A percentile compares a stretch with the other conserved stretches of the same genome.
These are phyloP conservation scores for Ophioninae sp. DNA, from an alignment of 2,888 invertebrate species.

Conservation along the genomic window DNA sequence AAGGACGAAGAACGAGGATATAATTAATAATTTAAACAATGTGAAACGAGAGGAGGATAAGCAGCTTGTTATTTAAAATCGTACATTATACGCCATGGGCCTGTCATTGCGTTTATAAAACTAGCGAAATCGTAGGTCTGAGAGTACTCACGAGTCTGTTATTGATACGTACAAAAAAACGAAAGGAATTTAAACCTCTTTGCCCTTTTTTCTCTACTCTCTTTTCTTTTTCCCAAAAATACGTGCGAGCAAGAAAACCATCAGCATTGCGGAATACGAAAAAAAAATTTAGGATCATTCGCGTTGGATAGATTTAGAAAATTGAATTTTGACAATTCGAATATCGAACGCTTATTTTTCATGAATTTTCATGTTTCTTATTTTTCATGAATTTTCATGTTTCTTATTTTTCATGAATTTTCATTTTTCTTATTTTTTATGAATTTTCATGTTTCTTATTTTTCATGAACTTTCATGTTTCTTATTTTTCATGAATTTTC, in stretches of 20 bases:
- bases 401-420: too few species aligned
- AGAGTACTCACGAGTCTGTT: conserved; percentile 53
- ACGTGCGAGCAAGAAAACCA: not conserved
- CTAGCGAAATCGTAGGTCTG: conserved; percentile 52
- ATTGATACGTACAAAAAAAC: conserved; percentile 39
- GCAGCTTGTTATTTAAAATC: conserved; percentile 44
- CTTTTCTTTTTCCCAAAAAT: not conserved
- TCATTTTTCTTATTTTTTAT: too few species aligned
- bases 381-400: too few species aligned
- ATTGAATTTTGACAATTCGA: conserved; percentile 1
- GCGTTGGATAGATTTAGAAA: conserved; percentile 10
- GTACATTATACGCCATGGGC: conserved; percentile 38
- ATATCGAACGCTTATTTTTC: conserved; percentile 33
- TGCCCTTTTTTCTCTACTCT: conserved; percentile 1
- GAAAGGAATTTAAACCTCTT: not conserved
- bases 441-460: too few species aligned
- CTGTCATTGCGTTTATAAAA: conserved; percentile 40
- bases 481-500: too few species aligned
- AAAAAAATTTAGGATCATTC: conserved; percentile 12
- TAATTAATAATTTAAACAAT: not conserved
- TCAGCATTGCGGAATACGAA: conserved; percentile 25
- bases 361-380: too few species aligned
- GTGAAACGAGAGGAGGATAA: conserved; percentile 1
- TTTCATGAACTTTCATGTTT: too few species aligned
- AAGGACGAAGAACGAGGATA: not conserved